Conservation (phyloP, 2,113 vertebrate genomes). For the Brachyhypopomus occidentalis region DNA sequence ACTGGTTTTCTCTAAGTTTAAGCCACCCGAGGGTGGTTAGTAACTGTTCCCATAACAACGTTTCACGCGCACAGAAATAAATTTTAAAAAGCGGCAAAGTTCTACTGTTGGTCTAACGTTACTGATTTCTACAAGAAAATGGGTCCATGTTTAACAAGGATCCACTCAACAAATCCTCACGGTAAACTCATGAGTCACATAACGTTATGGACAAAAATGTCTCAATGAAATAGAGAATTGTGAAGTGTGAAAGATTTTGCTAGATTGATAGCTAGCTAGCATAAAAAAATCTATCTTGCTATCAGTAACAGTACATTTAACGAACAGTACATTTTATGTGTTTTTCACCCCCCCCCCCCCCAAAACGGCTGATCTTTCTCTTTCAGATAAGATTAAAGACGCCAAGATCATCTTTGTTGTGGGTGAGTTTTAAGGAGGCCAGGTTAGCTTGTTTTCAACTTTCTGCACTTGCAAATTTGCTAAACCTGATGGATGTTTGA, state of each 20-base stretch:
- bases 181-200: slow-evolving; percentile 3
- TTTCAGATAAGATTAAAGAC: slow-evolving; percentile 91
- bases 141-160: background rate
- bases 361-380: slow-evolving; percentile 23
- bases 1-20: too few relatives aligned
- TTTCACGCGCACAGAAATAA: background rate
- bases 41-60: slow-evolving; percentile 70
- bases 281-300: too few relatives aligned
- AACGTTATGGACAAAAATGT: too few relatives aligned
- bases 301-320: background rate
- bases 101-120: background rate
- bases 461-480: too few relatives aligned
- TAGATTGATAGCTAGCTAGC: too few relatives aligned
- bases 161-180: background rate
- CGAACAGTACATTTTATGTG: background rate
- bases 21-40: slow-evolving; percentile 24
- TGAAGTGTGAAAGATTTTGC: too few relatives aligned
- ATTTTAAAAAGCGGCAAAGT: background rate
- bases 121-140: slow-evolving; percentile 3
- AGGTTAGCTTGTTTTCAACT: background rate
- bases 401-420: slow-evolving; percentile 98
- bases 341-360: too few relatives aligned
- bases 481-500: too few relatives aligned
- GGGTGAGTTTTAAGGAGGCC: slow-evolving; percentile 80
- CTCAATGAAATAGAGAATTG: too few relatives aligned